phyloP scores from a whole-genome alignment of 2,113 vertebrate species.

The Neolamprologus devosi region DNA sequence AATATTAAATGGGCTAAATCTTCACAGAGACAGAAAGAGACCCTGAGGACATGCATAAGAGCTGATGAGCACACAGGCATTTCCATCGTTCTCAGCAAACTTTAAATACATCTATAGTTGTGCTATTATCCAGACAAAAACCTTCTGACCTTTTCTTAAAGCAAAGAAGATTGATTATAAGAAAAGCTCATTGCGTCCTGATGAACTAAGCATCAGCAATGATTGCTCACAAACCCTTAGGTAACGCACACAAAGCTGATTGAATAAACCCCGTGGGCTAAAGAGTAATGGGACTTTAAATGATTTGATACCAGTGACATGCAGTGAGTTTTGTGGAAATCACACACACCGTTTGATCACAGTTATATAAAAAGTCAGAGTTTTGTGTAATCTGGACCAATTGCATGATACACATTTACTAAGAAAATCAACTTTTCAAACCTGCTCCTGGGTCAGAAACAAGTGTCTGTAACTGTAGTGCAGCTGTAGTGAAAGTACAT shows the following conservation, averaged over 20 bases:
- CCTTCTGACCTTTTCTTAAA: not conserved
- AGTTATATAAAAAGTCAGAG: not conserved
- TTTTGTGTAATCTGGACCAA: not conserved
- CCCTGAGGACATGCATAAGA: not conserved
- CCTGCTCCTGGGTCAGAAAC: not conserved
- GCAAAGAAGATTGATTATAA: not conserved
- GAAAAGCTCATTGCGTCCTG: not conserved
- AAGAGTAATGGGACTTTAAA: not conserved
- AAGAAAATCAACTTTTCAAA: not conserved
- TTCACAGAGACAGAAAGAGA: not conserved
- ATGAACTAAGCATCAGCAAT: not conserved
- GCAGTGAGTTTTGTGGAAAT: not conserved
- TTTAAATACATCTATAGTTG: not conserved
- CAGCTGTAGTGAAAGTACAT: not conserved
- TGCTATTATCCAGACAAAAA: not conserved
- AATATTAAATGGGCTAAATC: not conserved
- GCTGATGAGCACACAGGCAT: not conserved
- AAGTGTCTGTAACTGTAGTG: not conserved
- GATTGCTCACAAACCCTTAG: not conserved
- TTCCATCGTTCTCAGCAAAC: not conserved
- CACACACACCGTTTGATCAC: not conserved
- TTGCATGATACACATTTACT: not conserved
- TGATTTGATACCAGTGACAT: not conserved
- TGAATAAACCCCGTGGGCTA: not conserved
- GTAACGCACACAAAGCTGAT: not conserved